A percentile compares a stretch with the other conserved stretches of the same genome.
phyloP scores from a whole-genome alignment of 1,140 invertebrate species.

The Drosophila eugracilis region DNA sequence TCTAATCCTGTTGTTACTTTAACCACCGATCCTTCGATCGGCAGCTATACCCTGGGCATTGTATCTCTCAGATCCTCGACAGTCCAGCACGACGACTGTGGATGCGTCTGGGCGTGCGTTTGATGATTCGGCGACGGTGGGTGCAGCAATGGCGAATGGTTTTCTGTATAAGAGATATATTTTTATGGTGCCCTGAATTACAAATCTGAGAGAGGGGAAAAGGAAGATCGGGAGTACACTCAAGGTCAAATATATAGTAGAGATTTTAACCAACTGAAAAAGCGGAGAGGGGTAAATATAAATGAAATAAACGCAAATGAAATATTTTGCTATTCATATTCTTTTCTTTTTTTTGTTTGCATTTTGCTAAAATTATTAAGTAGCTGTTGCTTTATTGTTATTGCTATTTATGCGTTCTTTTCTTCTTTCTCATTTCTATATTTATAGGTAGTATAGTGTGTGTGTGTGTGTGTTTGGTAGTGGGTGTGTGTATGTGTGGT shows the following conservation, averaged over 20 bases:
- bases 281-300: background rate
- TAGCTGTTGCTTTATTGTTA: conserved; percentile 82
- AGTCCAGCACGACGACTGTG: conserved; percentile 13
- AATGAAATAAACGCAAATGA: conserved; percentile 45
- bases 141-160: conserved; percentile 36
- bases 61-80: conserved; percentile 31
- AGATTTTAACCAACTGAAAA: conserved; percentile 31
- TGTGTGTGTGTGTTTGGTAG: conserved; percentile 28
- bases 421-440: conserved; percentile 43
- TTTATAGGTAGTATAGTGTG: conserved; percentile 53
- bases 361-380: conserved; percentile 82
- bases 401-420: conserved; percentile 65
- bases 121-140: conserved; percentile 17
- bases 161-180: conserved; percentile 34
- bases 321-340: conserved; percentile 34
- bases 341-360: conserved; percentile 59
- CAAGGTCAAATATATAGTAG: background rate
- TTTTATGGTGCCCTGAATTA: conserved; percentile 12
- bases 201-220: conserved; percentile 16
- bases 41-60: conserved; percentile 18
- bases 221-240: background rate
- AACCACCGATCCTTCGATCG: background rate
- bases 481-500: conserved; percentile 41
- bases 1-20: background rate
- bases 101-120: conserved; percentile 10